Evolutionary conservation across 2,797 vertebrate species (phyloP).

Genomic region (Sebastes glaucus): DNA sequence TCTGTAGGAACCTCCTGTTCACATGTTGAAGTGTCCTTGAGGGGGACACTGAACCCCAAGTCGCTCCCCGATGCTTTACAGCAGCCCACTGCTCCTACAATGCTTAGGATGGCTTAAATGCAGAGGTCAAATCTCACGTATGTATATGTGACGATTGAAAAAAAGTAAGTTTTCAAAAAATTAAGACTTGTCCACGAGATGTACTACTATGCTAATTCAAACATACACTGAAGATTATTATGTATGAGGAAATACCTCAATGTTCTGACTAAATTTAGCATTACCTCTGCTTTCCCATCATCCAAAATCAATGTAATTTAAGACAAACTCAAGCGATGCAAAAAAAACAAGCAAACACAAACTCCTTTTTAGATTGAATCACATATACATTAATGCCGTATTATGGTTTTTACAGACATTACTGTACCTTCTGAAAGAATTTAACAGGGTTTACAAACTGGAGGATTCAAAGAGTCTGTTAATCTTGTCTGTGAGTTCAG

Average conservation of each 20-base stretch:
- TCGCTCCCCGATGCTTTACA: too few species aligned
- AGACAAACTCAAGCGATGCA: background rate
- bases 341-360: background rate
- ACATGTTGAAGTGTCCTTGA: too few species aligned
- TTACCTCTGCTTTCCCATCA: too few species aligned
- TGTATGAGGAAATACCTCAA: background rate
- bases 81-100: too few species aligned
- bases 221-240: background rate
- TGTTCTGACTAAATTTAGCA: background rate
- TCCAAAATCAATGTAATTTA: background rate
- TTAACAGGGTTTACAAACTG: background rate
- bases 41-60: too few species aligned
- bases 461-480: conserved; percentile 10
- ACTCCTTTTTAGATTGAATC: background rate
- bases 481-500: background rate
- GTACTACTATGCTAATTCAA: background rate
- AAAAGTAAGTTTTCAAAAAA: too few species aligned
- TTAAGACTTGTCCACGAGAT: too few species aligned
- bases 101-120: too few species aligned
- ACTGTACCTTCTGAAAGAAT: background rate
- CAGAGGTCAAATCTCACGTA: too few species aligned
- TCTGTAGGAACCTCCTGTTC: too few species aligned
- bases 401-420: background rate
- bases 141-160: too few species aligned
- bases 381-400: background rate